A percentile compares a stretch with the other conserved stretches of the same genome.
Evolutionary conservation across 2,797 vertebrate species (phyloP).

Genomic region (Limosa lapponica): DNA sequence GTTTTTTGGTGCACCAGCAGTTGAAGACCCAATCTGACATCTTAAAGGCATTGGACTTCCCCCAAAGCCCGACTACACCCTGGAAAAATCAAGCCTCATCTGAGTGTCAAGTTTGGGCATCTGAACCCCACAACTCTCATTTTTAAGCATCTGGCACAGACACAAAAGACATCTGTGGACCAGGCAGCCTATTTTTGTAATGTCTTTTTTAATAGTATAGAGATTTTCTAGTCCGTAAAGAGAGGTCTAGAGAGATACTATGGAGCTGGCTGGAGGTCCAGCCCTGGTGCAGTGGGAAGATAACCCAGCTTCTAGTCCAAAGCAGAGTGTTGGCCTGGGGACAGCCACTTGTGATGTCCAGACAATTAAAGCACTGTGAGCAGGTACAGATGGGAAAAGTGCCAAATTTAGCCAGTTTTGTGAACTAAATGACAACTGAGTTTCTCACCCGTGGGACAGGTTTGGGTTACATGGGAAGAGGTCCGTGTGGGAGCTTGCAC

Average conservation of each 20-base stretch:
- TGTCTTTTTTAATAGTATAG: not conserved
- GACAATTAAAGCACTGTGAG: not conserved
- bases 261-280: not conserved
- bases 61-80: not conserved
- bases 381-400: accelerated
- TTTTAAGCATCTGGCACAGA: not conserved
- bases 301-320: not conserved
- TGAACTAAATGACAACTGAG: not conserved
- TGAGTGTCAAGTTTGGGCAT: not conserved
- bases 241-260: not conserved
- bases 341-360: not conserved
- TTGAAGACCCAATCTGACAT: not conserved
- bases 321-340: not conserved
- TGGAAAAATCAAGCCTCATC: not conserved
- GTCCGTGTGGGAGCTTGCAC: not conserved
- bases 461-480: not conserved
- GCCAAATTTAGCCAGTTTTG: not conserved
- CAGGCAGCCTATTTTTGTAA: not conserved
- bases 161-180: not conserved
- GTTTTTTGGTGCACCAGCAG: not conserved
- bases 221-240: not conserved
- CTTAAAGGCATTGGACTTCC: not conserved
- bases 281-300: accelerated
- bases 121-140: accelerated
- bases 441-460: not conserved